Evolutionary conservation across 2,888 invertebrate genomes (phyloP).

Genomic region (Hemithea aestivaria): DNA sequence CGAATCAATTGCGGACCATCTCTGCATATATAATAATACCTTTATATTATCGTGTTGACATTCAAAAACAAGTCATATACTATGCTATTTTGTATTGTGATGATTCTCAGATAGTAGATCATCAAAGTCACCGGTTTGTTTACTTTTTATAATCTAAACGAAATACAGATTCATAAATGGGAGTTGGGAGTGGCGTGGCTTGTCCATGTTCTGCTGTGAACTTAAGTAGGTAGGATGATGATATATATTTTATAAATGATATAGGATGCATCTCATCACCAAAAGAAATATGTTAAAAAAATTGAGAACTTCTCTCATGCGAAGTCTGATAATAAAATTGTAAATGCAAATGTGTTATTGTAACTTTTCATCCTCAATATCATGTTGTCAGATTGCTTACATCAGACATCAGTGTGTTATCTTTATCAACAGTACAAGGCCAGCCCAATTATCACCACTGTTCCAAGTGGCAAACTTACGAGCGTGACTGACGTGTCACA

Average conservation of each 20-base stretch:
- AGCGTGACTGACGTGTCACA: conserved; percentile 45
- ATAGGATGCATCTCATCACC: too few relatives aligned
- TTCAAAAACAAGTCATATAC: conserved; percentile 28
- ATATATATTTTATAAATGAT: too few relatives aligned
- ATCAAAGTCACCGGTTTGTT: conserved; percentile 2
- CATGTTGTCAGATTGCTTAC: conserved; percentile 14
- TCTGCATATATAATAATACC: conserved; percentile 35
- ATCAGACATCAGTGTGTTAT: conserved; percentile 25
- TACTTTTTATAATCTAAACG: too few relatives aligned
- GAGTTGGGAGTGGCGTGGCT: too few relatives aligned
- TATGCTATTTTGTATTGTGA: conserved; percentile 8
- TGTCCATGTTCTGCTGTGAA: too few relatives aligned
- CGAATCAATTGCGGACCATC: conserved; percentile 38
- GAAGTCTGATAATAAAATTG: too few relatives aligned
- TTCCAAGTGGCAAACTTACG: conserved; percentile 44
- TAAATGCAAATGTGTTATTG: too few relatives aligned
- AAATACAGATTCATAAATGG: too few relatives aligned
- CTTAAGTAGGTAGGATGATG: too few relatives aligned
- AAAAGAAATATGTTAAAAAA: too few relatives aligned
- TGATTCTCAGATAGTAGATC: conserved; percentile 1
- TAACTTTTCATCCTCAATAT: too few relatives aligned
- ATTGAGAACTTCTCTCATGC: too few relatives aligned
- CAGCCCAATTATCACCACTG: conserved; percentile 47
- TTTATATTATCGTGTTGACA: conserved; percentile 27
- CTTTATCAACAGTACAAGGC: conserved; percentile 41